Conservation (phyloP, 1,140 invertebrate genomes). For the Copidosoma floridanum region DNA sequence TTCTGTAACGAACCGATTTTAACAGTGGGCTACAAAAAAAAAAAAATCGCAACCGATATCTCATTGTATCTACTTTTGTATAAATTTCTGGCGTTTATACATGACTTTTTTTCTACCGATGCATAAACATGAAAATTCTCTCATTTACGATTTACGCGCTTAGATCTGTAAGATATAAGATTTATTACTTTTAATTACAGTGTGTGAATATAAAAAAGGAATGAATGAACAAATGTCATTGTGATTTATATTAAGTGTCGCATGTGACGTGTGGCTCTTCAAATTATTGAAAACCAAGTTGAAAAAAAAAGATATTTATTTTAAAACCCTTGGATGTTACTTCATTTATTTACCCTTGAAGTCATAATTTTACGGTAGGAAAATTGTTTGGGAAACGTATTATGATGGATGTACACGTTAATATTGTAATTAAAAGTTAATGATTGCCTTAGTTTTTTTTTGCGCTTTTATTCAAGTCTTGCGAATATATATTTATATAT, state of each 20-base stretch:
- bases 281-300: constrained; percentile 24
- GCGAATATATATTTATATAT: constrained; percentile 53
- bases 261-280: constrained; percentile 19
- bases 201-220: constrained; percentile 30
- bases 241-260: constrained; percentile 32
- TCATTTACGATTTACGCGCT: background rate
- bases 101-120: too few species aligned
- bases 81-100: too few species aligned
- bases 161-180: background rate
- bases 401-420: background rate
- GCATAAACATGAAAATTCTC: too few species aligned
- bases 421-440: too few species aligned
- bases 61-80: constrained; percentile 6
- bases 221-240: constrained; percentile 33
- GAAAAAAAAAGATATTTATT: constrained; percentile 37
- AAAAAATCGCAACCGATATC: too few species aligned
- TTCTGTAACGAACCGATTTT: too few species aligned
- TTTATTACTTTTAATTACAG: background rate
- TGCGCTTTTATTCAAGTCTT: constrained; percentile 53
- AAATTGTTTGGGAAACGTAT: background rate
- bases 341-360: background rate
- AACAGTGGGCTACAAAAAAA: too few species aligned
- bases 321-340: constrained; percentile 10
- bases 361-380: background rate
- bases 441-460: constrained; percentile 31